Conservation (phyloP, 1,140 invertebrate genomes). For the Drosophila trapezifrons region DNA sequence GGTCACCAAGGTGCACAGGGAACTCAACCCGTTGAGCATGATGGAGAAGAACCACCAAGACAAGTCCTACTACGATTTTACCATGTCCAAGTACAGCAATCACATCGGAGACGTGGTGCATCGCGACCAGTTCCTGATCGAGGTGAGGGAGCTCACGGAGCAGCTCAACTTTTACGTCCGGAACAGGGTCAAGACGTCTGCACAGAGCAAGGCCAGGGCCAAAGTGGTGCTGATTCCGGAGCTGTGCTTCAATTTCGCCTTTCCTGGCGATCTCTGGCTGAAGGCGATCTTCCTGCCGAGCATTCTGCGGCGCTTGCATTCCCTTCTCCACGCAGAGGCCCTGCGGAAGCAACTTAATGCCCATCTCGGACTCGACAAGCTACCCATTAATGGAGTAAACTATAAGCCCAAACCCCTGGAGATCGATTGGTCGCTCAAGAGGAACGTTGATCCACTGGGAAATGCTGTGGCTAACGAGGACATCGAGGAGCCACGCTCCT, state of each 20-base stretch:
- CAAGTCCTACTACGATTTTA: slow-evolving; percentile 92
- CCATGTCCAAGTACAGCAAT: slow-evolving; percentile 89
- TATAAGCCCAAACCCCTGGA: slow-evolving; percentile 63
- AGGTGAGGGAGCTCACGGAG: slow-evolving; percentile 93
- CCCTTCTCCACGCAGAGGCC: slow-evolving; percentile 72
- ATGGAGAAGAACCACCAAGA: slow-evolving; percentile 91
- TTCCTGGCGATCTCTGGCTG: slow-evolving; percentile 94
- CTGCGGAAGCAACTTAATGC: slow-evolving; percentile 64
- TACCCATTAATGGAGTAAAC: slow-evolving; percentile 33
- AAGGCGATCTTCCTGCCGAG: slow-evolving; percentile 95
- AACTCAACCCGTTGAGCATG: slow-evolving; percentile 90
- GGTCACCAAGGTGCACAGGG: slow-evolving; percentile 92
- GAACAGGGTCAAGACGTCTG: slow-evolving; percentile 66
- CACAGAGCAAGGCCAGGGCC: slow-evolving; percentile 43
- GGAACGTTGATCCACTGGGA: slow-evolving; percentile 69
- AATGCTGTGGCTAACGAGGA: slow-evolving; percentile 56
- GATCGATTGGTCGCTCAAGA: slow-evolving; percentile 65
- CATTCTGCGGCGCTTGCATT: slow-evolving; percentile 88
- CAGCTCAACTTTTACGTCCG: slow-evolving; percentile 87
- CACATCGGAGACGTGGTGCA: slow-evolving; percentile 87
- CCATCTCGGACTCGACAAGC: slow-evolving; percentile 48
- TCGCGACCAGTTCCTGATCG: slow-evolving; percentile 91
- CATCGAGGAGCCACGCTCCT: slow-evolving; percentile 40
- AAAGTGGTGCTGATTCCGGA: slow-evolving; percentile 91
- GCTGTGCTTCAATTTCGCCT: slow-evolving; percentile 93